Percentiles rank a stretch among this genome's conserved stretches.
These are phyloP conservation scores for Dascyllus trimaculatus DNA, from an alignment of 2,113 vertebrate species.

Conservation along the genomic window DNA sequence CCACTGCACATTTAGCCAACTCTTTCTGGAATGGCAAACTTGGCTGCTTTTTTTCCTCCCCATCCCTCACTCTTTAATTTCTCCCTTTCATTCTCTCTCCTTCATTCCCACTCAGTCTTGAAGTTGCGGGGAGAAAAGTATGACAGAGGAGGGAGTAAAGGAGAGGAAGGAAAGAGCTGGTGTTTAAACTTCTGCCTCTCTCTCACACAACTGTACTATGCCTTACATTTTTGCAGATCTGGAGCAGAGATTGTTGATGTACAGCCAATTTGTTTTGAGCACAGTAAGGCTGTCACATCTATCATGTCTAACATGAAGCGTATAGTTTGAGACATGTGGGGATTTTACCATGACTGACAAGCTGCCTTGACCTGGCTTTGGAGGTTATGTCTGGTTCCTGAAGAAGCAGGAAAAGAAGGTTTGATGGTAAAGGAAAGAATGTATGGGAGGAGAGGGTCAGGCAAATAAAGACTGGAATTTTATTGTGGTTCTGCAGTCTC, in stretches of 20 bases:
- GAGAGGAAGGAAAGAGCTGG: not conserved
- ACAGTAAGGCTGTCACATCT: slow-evolving; percentile 37
- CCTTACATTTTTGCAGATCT: slow-evolving; percentile 4
- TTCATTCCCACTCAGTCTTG: slow-evolving; percentile 33
- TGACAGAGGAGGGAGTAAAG: slow-evolving; percentile 29
- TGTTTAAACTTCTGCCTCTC: slow-evolving; percentile 30
- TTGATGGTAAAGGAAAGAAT: slow-evolving; percentile 62
- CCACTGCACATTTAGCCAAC: slow-evolving; percentile 70
- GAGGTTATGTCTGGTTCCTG: slow-evolving; percentile 28
- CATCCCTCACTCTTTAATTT: slow-evolving; percentile 51
- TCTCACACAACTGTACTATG: not conserved
- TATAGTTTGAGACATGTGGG: slow-evolving; percentile 42
- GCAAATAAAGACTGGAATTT: slow-evolving; percentile 81
- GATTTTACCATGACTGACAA: slow-evolving; percentile 52
- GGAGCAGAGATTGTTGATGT: slow-evolving; percentile 37
- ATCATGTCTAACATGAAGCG: slow-evolving; percentile 24
- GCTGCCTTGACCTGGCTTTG: slow-evolving; percentile 48
- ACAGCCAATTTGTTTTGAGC: slow-evolving; percentile 32
- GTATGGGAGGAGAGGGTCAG: slow-evolving; percentile 55
- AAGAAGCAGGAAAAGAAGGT: slow-evolving; percentile 47
- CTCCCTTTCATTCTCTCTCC: slow-evolving; percentile 32
- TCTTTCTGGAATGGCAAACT: slow-evolving; percentile 68
- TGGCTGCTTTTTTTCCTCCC: slow-evolving; percentile 42
- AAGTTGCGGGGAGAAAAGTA: slow-evolving; percentile 23
- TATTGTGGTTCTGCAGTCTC: slow-evolving; percentile 70